Conservation (phyloP, 2,888 invertebrate species). For the Crioceris asparagi region DNA sequence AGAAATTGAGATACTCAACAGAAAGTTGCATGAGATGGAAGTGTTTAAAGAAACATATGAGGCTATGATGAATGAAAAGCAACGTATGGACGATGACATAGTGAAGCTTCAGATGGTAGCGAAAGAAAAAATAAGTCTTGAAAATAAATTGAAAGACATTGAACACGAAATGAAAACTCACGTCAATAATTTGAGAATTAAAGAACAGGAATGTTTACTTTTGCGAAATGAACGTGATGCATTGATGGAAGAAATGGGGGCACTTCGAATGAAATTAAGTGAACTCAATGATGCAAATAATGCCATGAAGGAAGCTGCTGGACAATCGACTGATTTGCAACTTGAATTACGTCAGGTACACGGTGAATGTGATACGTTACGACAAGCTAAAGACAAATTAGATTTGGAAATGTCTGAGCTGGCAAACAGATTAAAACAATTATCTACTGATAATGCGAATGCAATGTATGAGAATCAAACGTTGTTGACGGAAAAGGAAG, state of each 20-base stretch:
- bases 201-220: constrained; percentile 11
- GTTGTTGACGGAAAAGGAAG: constrained; percentile 25
- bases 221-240: constrained; percentile 13
- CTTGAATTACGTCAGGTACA: constrained; percentile 7
- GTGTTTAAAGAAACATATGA: not conserved
- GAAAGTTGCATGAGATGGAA: not conserved
- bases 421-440: constrained; percentile 24
- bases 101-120: not conserved
- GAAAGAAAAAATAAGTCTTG: constrained; percentile 6
- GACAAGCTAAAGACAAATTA: constrained; percentile 16
- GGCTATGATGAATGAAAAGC: not conserved
- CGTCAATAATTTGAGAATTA: constrained; percentile 10
- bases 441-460: constrained; percentile 29
- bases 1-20: not conserved
- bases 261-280: constrained; percentile 15
- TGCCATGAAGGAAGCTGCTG: constrained; percentile 1
- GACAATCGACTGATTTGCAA: constrained; percentile 7
- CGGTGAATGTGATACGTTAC: constrained; percentile 13
- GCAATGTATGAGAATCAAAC: constrained; percentile 30
- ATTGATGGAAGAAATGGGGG: constrained; percentile 13
- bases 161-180: constrained; percentile 9
- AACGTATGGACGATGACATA: not conserved
- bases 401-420: constrained; percentile 27
- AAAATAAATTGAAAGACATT: constrained; percentile 4
- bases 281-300: constrained; percentile 10